These are phyloP conservation scores for Alsophila aescularia DNA, from an alignment of 2,888 invertebrate species.

Conservation along the genomic window DNA sequence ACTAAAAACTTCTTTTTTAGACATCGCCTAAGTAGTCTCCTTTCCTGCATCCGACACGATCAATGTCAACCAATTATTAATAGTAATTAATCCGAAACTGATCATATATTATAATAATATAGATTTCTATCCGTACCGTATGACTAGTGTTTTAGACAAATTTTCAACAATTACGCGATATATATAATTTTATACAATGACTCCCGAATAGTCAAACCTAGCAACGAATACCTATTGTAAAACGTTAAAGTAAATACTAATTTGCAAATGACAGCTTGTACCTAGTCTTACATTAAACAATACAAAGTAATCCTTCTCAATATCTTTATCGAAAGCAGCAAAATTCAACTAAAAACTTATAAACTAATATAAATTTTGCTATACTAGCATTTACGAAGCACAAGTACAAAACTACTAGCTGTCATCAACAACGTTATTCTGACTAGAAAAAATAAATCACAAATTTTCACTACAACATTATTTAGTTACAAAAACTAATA, in stretches of 20 bases:
- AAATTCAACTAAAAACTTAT: background rate
- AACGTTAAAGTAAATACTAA: conserved; percentile 44
- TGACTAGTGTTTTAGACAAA: conserved; percentile 59
- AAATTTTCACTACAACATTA: conserved; percentile 37
- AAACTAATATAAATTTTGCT: background rate
- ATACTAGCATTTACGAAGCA: background rate
- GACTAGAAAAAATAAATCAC: conserved; percentile 60
- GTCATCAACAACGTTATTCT: conserved; percentile 9
- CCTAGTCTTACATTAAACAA: background rate
- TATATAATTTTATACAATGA: conserved; percentile 52
- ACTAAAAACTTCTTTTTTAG: no score
- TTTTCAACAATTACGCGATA: conserved; percentile 60
- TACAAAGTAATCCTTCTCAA: background rate
- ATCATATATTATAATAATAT: no score
- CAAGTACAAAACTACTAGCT: conserved; percentile 10
- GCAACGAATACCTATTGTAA: conserved; percentile 53
- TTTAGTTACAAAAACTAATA: background rate
- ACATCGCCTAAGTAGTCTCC: no score
- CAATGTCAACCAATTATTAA: conserved; percentile 32
- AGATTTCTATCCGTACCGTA: conserved; percentile 50
- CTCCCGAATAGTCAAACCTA: conserved; percentile 46
- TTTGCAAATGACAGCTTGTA: conserved; percentile 42
- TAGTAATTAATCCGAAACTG: conserved; percentile 32
- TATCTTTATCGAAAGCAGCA: background rate
- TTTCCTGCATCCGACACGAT: conserved; percentile 47